Evolutionary conservation across 1,140 invertebrate species (phyloP), one percentile per base, ranked within the genome.

Genomic region (Zaprionus vittiger): DNA sequence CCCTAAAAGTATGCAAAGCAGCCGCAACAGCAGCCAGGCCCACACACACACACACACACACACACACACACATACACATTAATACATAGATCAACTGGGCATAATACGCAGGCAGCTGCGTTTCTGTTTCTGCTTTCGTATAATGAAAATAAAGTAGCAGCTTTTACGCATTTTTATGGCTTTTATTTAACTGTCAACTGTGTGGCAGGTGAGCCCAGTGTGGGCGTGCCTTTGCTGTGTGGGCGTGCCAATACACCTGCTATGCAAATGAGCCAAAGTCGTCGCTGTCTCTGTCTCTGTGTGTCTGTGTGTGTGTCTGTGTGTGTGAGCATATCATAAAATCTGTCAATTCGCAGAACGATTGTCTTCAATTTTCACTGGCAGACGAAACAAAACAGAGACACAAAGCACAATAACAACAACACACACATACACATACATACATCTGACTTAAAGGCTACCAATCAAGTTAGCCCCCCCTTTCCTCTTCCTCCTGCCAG

Each of bases 101-200:
- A 84, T 69, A 64, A 81, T 71, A 59, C 60, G 56, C 54, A 24
- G 54, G 49, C 38, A 54, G 49, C 47, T 55, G 62, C 28, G 62
- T 28, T 52, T 31, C 49, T 59, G 68, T 57, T 64, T 67, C 52
- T 72, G 15, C 17, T 52, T 34, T 14, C 64, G 66, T 56, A 57
- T 87, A 87, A 87, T 89, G 84, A 83, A 87, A 87, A 89, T 87
- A 87, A 87, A 87, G 80, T 79, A 87, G 84, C 84, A 83, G 84
- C 84, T 87, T 87, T 83, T 89, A 83, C 84, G 83, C 84, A 83
- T 89, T 87, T 87, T 83, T 89, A 83, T 89, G 84, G 84, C 73
- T 79, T 75, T 85, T 79, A 84, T 81, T 79, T 74, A 69, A 73
- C 68, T 85, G 81, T 83, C 81, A 80, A 73, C 80, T 54, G 63